Conservation (phyloP, 2,113 vertebrate species). For the Centropus bengalensis region DNA sequence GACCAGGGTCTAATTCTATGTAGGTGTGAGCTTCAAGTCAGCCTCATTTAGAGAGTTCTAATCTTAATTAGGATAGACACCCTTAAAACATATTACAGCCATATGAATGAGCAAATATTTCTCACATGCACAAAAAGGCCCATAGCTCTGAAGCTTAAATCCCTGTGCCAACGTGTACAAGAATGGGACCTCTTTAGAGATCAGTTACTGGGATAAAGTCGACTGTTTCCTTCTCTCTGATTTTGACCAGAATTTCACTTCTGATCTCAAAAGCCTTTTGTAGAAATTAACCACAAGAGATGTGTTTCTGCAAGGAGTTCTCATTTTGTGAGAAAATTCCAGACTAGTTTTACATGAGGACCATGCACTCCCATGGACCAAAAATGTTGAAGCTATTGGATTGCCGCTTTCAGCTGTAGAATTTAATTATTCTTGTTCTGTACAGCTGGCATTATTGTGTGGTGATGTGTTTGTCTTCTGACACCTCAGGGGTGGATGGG, state of each 20-base stretch:
- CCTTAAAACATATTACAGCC: not conserved
- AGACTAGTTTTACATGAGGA: slow-evolving; percentile 4
- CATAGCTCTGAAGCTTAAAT: not conserved
- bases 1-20: not conserved
- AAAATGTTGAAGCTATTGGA: slow-evolving; percentile 34
- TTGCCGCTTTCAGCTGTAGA: slow-evolving; percentile 56
- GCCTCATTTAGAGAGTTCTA: not conserved
- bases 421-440: slow-evolving; percentile 16
- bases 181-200: not conserved
- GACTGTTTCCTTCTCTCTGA: not conserved
- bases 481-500: not conserved
- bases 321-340: slow-evolving; percentile 8
- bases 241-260: not conserved
- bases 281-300: not conserved
- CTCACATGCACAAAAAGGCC: not conserved
- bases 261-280: not conserved
- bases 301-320: not conserved
- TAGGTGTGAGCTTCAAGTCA: not conserved
- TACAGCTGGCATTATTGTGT: slow-evolving; percentile 15
- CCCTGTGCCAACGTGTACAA: not conserved
- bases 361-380: not conserved
- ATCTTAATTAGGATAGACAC: not conserved
- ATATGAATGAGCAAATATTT: not conserved
- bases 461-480: slow-evolving; percentile 36
- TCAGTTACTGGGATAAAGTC: not conserved